Conservation (phyloP, 2,888 invertebrate species). For the Allophyes oxyacanthae region DNA sequence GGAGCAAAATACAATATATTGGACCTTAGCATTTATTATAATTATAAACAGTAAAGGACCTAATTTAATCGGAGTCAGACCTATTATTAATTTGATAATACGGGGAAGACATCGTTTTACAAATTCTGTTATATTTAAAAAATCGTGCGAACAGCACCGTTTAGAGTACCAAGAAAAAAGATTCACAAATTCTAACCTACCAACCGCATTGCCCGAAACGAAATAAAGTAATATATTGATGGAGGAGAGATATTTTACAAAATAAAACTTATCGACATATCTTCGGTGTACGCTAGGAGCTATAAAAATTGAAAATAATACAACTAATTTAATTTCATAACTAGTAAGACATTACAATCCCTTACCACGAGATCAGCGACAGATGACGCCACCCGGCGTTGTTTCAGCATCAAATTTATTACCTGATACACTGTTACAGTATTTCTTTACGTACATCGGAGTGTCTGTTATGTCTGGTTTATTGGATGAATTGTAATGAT, state of each 20-base stretch:
- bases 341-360: constrained; percentile 89
- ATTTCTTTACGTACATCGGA: constrained; percentile 46
- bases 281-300: constrained; percentile 90
- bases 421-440: constrained; percentile 40
- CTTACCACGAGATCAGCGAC: constrained; percentile 90
- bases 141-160: constrained; percentile 70
- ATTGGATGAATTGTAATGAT: constrained; percentile 47
- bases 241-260: constrained; percentile 88
- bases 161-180: constrained; percentile 60
- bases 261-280: constrained; percentile 89
- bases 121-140: constrained; percentile 60
- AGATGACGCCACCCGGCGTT: constrained; percentile 81
- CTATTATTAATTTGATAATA: constrained; percentile 70
- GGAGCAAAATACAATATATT: constrained; percentile 41
- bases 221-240: constrained; percentile 85
- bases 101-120: constrained; percentile 82
- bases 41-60: constrained; percentile 43
- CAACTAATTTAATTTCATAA: constrained; percentile 89
- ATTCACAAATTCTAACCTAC: constrained; percentile 62
- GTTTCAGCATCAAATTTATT: constrained; percentile 55
- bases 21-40: constrained; percentile 36
- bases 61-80: constrained; percentile 61
- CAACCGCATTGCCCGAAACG: constrained; percentile 71
- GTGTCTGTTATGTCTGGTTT: constrained; percentile 51
- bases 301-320: constrained; percentile 90